Percentiles rank a stretch among this genome's conserved stretches.
phyloP scores from a whole-genome alignment of 2,113 vertebrate species.

The Phocoena phocoena region DNA sequence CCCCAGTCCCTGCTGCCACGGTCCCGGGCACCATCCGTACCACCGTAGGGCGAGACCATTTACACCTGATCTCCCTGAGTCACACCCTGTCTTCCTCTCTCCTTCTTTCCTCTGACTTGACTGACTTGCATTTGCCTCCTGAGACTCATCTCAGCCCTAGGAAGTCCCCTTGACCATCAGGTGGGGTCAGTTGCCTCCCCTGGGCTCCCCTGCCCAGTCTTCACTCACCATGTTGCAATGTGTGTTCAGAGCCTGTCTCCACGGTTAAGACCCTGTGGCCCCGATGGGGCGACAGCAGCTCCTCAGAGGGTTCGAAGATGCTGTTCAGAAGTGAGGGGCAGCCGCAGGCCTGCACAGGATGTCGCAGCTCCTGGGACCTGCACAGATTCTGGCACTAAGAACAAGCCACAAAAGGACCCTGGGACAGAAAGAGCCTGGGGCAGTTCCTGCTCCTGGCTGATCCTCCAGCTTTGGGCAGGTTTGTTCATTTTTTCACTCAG shows the following conservation, averaged over 20 bases:
- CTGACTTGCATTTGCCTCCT: neutral
- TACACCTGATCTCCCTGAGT: neutral
- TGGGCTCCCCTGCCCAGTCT: neutral
- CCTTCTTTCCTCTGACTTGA: too few relatives aligned
- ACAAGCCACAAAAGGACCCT: neutral
- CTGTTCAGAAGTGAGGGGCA: neutral
- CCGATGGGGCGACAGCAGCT: neutral
- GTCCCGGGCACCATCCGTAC: neutral
- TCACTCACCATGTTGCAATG: neutral
- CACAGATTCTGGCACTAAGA: neutral
- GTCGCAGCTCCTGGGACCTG: too few relatives aligned
- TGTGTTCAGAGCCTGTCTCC: neutral
- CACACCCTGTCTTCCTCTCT: neutral
- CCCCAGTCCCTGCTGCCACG: neutral
- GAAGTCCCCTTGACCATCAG: neutral
- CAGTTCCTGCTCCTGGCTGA: too few relatives aligned
- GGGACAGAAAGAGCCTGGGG: too few relatives aligned
- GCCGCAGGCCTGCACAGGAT: neutral
- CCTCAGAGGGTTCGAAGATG: neutral
- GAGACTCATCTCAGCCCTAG: neutral
- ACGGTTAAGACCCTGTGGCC: rapidly evolving
- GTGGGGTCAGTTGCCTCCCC: too few relatives aligned
- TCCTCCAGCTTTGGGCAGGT: neutral
- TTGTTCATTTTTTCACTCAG: neutral
- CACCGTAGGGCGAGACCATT: rapidly evolving